These are phyloP conservation scores for Sabatieria punctata DNA, from an alignment of 2,888 invertebrate genomes.

Conservation along the genomic window DNA sequence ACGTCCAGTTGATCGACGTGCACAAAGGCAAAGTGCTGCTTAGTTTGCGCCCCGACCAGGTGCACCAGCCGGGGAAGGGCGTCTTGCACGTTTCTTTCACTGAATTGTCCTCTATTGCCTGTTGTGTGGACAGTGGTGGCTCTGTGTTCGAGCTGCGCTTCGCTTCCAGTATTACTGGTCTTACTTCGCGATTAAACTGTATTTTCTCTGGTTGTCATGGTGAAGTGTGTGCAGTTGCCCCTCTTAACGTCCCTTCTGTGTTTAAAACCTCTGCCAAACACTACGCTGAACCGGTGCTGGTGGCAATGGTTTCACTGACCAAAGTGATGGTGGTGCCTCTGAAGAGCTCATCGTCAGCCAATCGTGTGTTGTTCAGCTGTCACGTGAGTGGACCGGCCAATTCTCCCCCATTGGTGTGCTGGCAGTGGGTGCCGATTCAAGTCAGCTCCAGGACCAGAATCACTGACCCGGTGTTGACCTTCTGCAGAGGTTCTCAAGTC, in stretches of 20 bases:
- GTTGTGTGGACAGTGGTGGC: slow-evolving; percentile 77
- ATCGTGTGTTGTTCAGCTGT: slow-evolving; percentile 18
- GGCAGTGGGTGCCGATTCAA: slow-evolving; percentile 75
- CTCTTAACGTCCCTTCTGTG: slow-evolving; percentile 42
- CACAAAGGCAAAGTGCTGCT: neutral
- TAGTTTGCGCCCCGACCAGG: slow-evolving; percentile 39
- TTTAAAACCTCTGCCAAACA: neutral
- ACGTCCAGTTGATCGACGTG: neutral
- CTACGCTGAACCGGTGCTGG: slow-evolving; percentile 36
- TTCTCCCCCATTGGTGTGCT: slow-evolving; percentile 71
- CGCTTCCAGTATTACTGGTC: slow-evolving; percentile 7
- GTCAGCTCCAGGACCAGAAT: slow-evolving; percentile 38
- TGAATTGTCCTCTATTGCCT: slow-evolving; percentile 52
- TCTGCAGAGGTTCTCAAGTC: slow-evolving; percentile 63
- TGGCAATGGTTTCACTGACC: slow-evolving; percentile 82
- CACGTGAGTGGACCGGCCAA: slow-evolving; percentile 36
- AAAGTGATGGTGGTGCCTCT: slow-evolving; percentile 43
- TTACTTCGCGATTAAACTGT: slow-evolving; percentile 39
- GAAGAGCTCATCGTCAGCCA: slow-evolving; percentile 11
- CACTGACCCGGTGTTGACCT: slow-evolving; percentile 68
- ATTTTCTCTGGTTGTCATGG: slow-evolving; percentile 84
- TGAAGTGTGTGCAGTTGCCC: slow-evolving; percentile 63
- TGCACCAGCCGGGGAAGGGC: slow-evolving; percentile 64
- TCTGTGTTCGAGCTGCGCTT: slow-evolving; percentile 86
- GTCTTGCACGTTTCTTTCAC: slow-evolving; percentile 59